phyloP scores from a whole-genome alignment of 2,888 invertebrate species.

The Aleiodes testaceus region DNA sequence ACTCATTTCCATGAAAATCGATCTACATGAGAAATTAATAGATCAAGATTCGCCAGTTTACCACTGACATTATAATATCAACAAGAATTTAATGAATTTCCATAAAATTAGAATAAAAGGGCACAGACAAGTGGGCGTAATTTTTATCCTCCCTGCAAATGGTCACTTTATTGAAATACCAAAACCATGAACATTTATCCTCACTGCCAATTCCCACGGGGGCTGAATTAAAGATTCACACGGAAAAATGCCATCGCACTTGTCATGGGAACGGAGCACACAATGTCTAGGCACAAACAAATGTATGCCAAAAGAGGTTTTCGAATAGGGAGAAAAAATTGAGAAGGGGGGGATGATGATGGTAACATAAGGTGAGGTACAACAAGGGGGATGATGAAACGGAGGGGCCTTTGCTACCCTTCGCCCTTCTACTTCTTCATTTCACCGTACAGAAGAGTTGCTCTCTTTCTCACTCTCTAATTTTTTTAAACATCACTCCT shows the following conservation, averaged over 20 bases:
- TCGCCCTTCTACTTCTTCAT: conserved; percentile 15
- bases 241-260: conserved; percentile 65
- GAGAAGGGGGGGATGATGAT: conserved; percentile 31
- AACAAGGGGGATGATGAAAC: conserved; percentile 41
- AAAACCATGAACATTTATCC: conserved; percentile 20
- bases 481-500: conserved; percentile 1
- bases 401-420: conserved; percentile 50
- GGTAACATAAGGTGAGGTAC: conserved; percentile 41
- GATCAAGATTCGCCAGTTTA: background rate
- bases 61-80: background rate
- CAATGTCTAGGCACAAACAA: conserved; percentile 43
- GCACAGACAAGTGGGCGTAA: conserved; percentile 14
- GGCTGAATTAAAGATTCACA: conserved; percentile 71
- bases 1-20: no score
- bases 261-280: conserved; percentile 72
- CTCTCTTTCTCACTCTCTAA: background rate
- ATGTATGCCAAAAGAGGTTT: conserved; percentile 34
- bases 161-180: conserved; percentile 16
- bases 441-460: conserved; percentile 14
- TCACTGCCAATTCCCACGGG: conserved; percentile 61
- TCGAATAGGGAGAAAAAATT: conserved; percentile 34
- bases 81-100: background rate
- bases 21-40: no score
- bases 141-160: conserved; percentile 31
- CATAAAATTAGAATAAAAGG: background rate